These are phyloP conservation scores for Turnix velox DNA, from an alignment of 2,113 vertebrate species.

Conservation along the genomic window DNA sequence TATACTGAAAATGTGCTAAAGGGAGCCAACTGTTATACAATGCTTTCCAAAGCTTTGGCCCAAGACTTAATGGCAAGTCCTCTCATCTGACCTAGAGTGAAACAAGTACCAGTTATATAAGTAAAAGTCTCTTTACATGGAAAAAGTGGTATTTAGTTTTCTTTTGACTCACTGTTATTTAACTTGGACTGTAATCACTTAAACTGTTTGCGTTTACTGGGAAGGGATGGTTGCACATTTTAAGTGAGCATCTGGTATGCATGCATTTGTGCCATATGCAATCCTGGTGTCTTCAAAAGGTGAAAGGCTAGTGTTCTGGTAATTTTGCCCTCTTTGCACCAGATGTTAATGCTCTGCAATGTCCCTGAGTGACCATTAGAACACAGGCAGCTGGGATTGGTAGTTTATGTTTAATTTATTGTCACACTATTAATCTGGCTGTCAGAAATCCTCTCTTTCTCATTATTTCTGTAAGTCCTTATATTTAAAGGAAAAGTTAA, in stretches of 20 bases:
- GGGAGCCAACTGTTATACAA: background rate
- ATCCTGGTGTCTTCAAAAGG: constrained; percentile 16
- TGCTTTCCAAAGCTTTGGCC: constrained; percentile 2
- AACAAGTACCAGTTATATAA: background rate
- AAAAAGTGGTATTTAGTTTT: background rate
- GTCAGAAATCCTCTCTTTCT: constrained; percentile 19
- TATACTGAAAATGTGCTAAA: background rate
- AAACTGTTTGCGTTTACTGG: background rate
- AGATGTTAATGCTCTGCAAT: constrained; percentile 58
- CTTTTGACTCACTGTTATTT: background rate
- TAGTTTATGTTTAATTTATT: constrained; percentile 68
- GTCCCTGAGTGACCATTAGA: constrained; percentile 62
- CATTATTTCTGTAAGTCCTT: constrained; percentile 2
- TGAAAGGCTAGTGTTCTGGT: constrained; percentile 59
- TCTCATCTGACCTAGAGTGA: background rate
- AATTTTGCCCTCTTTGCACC: constrained; percentile 61
- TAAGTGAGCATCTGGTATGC: background rate
- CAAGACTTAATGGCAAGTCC: background rate
- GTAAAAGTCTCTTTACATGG: background rate
- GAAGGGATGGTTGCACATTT: background rate
- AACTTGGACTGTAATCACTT: background rate
- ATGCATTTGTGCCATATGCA: constrained; percentile 16
- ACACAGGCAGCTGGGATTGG: constrained; percentile 19
- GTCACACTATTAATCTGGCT: constrained; percentile 40
- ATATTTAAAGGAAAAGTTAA: background rate